Base-by-base conservation (phyloP, 2,888 invertebrate genomes). In the Tachina grossa region DNA sequence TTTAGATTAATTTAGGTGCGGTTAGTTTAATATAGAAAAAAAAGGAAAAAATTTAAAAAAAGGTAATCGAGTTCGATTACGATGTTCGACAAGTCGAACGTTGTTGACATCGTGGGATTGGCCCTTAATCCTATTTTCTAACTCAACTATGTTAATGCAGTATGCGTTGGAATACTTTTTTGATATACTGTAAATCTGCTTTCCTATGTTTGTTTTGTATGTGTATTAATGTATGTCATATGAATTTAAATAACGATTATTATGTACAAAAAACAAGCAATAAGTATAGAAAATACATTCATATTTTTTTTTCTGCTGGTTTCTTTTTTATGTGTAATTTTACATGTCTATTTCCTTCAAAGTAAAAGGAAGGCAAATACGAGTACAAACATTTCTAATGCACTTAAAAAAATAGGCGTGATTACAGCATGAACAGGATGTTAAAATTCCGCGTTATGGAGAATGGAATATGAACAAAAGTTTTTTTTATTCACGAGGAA, bases 241-340 rank as follows among this genome's bases (percentile, higher is more conserved):
- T 79, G 59, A 77, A 77, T 84, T 82, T 75, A 78, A 65, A 55
- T 63, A 71, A 75, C 82, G 82, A 82, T 82, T 84, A 80, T 84
- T 80, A 74, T 69, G 51, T 19, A 39, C n/a, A 16, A 41, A n/a
- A 68, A 82, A 72, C 49, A 81, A 68, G 84, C 63, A 75, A 63
- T 63, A 47, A 68, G 43, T 68, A 66, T 66, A 66, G 49, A 82
- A 82, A 76, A 71, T 45, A 41, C 49, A 82, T 71, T 82, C 61
- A 71, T 55, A 69, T 76, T 57, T 55, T 49, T 63, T 2, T 69
- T 1, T 65, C 39, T 31, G 2, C 31, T 31, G 2, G 4, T 2
- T 2, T 31, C 31, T 31, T 31, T 49, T 31, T 31, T 10, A 39
- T 16, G 10, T 49, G 31, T 77, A 1, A n/a, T n/a, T 39, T 4